A percentile compares a stretch with the other conserved stretches of the same genome.
phyloP scores from a whole-genome alignment of 2,888 invertebrate species.

The Cataglyphis cursor region DNA sequence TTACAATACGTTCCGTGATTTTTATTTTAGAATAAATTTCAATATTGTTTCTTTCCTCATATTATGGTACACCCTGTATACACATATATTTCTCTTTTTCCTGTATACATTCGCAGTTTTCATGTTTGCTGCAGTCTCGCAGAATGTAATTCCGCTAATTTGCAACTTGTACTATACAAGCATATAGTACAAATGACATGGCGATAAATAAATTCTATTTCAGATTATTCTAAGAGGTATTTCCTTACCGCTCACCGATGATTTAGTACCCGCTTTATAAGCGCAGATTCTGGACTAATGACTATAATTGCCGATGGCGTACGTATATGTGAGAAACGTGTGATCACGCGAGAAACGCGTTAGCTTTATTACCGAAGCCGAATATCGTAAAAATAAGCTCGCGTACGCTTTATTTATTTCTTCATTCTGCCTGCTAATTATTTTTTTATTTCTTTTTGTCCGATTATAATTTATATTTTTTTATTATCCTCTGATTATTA shows the following conservation, averaged over 20 bases:
- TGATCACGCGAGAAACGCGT: conserved; percentile 56
- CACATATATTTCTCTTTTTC: background rate
- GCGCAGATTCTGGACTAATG: conserved; percentile 46
- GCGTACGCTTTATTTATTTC: conserved; percentile 30
- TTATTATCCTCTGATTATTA: background rate
- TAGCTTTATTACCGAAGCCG: conserved; percentile 47
- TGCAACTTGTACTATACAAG: conserved; percentile 18
- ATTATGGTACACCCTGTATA: background rate
- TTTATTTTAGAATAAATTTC: background rate
- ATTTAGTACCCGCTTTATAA: conserved; percentile 41
- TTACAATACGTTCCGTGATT: background rate
- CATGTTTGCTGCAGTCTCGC: background rate
- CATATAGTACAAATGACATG: conserved; percentile 39
- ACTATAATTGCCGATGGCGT: conserved; percentile 29
- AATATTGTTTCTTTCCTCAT: background rate
- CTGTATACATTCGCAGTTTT: background rate
- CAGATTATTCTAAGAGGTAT: conserved; percentile 52
- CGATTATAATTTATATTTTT: conserved; percentile 2
- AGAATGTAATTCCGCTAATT: conserved; percentile 12
- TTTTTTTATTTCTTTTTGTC: background rate
- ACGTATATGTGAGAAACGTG: conserved; percentile 21
- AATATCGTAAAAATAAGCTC: conserved; percentile 28
- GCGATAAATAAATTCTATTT: conserved; percentile 22
- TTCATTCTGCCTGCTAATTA: background rate
- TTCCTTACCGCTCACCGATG: conserved; percentile 30